Conservation (phyloP, 2,113 vertebrate genomes). For the Jaculus jaculus region DNA sequence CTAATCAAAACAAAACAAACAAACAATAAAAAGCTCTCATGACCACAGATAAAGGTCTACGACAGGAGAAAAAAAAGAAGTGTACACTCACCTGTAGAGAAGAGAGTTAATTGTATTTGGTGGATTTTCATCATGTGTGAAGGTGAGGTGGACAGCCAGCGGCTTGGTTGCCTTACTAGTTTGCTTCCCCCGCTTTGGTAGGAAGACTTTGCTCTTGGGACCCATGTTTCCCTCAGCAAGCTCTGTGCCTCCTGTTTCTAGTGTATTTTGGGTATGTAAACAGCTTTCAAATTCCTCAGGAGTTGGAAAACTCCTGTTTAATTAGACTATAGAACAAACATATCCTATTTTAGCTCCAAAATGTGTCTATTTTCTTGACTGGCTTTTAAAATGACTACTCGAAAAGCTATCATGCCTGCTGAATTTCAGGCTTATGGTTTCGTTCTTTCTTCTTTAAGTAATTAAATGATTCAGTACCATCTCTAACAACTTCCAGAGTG, state of each 20-base stretch:
- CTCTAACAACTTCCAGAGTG: not conserved
- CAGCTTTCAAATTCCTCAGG: not conserved
- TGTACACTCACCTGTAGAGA: not conserved
- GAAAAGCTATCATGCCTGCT: not conserved
- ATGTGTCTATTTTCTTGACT: not conserved
- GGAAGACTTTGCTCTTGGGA: not conserved
- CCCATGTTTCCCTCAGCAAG: not conserved
- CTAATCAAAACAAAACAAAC: not conserved
- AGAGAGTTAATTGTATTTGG: not conserved
- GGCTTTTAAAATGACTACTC: not conserved
- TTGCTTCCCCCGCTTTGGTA: not conserved
- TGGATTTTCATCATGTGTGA: not conserved
- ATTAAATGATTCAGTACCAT: not conserved
- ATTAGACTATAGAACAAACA: not conserved
- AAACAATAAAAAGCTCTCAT: not conserved
- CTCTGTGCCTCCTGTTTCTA: not conserved
- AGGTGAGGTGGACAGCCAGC: not conserved
- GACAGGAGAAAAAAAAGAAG: not conserved
- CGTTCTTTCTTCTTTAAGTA: not conserved
- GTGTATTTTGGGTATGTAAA: not conserved
- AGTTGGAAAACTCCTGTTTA: not conserved
- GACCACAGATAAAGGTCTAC: not conserved
- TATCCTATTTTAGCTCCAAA: conserved; percentile 10
- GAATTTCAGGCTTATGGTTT: not conserved
- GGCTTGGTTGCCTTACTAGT: not conserved